phyloP scores from a whole-genome alignment of 2,113 vertebrate species.

The Theristicus caerulescens region DNA sequence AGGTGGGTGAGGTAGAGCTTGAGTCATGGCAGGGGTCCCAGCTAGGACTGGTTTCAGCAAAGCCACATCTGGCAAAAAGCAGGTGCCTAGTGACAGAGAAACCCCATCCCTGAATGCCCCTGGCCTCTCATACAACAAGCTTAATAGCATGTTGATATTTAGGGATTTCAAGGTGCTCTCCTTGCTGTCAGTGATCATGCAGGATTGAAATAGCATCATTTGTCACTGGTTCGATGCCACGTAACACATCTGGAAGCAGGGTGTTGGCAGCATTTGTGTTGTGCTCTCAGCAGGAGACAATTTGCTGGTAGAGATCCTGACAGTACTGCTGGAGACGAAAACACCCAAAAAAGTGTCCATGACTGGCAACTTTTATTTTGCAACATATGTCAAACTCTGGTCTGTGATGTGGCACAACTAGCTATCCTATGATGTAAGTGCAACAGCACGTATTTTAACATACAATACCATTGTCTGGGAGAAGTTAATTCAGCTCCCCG shows the following conservation, averaged over 20 bases:
- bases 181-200: background rate
- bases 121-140: background rate
- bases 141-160: background rate
- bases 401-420: conserved; percentile 52
- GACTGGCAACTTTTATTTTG: conserved; percentile 63
- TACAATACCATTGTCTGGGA: conserved; percentile 51
- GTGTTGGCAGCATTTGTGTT: conserved; percentile 31
- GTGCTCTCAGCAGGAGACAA: background rate
- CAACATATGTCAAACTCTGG: conserved; percentile 37
- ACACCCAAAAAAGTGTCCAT: conserved; percentile 29
- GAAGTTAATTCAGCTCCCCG: background rate
- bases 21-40: background rate
- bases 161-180: background rate
- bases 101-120: too few species aligned
- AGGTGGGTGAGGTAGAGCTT: background rate
- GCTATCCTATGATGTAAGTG: conserved; percentile 12
- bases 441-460: conserved; percentile 20
- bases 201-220: background rate
- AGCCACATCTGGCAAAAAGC: background rate
- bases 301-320: conserved; percentile 48
- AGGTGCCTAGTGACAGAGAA: background rate
- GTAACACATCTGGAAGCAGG: conserved; percentile 59
- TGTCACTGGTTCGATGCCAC: conserved; percentile 29
- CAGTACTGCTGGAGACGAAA: conserved; percentile 54
- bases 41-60: background rate